These are phyloP conservation scores for Tenthredo amoena DNA, from an alignment of 2,888 invertebrate genomes.

Conservation along the genomic window DNA sequence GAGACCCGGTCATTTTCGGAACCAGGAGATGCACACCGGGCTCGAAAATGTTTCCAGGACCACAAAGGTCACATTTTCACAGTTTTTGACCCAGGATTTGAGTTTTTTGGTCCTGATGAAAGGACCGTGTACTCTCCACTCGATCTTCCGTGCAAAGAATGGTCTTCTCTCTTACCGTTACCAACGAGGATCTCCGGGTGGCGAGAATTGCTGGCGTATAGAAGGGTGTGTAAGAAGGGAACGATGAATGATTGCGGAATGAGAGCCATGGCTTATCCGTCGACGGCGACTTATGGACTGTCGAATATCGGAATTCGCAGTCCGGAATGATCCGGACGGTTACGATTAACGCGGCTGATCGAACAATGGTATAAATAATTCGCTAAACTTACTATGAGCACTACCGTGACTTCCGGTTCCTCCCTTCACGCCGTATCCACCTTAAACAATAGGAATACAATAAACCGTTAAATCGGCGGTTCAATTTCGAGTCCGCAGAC, in stretches of 20 bases:
- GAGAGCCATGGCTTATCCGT: background rate
- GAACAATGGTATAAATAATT: background rate
- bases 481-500: background rate
- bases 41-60: background rate
- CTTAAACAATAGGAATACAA: slow-evolving; percentile 40
- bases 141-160: background rate
- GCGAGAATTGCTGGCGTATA: slow-evolving; percentile 26
- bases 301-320: background rate
- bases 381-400: slow-evolving; percentile 37
- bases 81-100: background rate
- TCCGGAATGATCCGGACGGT: background rate
- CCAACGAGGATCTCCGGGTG: background rate
- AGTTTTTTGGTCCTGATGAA: background rate
- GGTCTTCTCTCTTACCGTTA: background rate
- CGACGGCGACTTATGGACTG: background rate
- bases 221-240: slow-evolving; percentile 45
- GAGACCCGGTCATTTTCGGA: background rate
- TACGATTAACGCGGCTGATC: background rate
- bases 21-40: background rate
- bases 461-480: background rate
- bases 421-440: slow-evolving; percentile 52
- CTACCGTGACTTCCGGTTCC: slow-evolving; percentile 41
- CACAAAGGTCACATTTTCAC: background rate
- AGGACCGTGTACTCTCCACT: background rate
- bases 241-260: slow-evolving; percentile 27